Evolutionary conservation across 2,113 vertebrate species (phyloP).

Genomic region (Conger conger): DNA sequence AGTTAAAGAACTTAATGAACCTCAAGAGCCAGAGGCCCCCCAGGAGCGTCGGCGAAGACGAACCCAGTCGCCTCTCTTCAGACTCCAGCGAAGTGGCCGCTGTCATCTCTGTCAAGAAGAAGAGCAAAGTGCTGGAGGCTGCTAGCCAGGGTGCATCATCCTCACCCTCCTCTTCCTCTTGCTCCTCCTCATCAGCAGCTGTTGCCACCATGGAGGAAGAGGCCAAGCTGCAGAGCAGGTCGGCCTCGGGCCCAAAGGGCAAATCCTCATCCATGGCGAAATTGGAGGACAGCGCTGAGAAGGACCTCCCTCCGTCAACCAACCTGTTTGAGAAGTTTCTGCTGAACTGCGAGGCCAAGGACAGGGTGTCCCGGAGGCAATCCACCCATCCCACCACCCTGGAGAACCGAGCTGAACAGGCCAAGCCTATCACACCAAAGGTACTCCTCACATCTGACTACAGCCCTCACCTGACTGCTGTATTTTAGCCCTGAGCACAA

Average conservation of each 20-base stretch:
- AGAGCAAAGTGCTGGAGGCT: conserved; percentile 58
- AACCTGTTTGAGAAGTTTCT: conserved; percentile 75
- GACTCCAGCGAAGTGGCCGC: conserved; percentile 74
- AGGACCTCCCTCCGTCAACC: conserved; percentile 56
- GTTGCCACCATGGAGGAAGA: conserved; percentile 60
- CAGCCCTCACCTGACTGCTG: not conserved
- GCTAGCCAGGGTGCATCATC: conserved; percentile 47
- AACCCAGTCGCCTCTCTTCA: conserved; percentile 39
- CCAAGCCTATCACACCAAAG: conserved; percentile 10
- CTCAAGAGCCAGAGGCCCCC: conserved; percentile 42
- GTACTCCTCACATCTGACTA: conserved; percentile 19
- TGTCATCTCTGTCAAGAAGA: conserved; percentile 25
- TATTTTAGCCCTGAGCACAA: not conserved
- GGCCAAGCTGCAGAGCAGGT: conserved; percentile 52
- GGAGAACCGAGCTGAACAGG: conserved; percentile 17
- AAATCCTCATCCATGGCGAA: not conserved
- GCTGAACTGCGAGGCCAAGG: conserved; percentile 71
- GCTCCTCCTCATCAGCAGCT: conserved; percentile 32
- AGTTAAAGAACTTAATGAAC: conserved; percentile 64
- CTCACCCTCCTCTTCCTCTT: conserved; percentile 45
- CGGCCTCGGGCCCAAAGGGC: not conserved
- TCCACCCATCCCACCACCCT: not conserved
- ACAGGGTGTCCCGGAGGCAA: conserved; percentile 63
- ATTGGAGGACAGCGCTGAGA: conserved; percentile 35
- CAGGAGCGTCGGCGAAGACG: conserved; percentile 67